Base-by-base conservation (phyloP, 2,113 vertebrate genomes). In the Eptatretus burgeri region DNA sequence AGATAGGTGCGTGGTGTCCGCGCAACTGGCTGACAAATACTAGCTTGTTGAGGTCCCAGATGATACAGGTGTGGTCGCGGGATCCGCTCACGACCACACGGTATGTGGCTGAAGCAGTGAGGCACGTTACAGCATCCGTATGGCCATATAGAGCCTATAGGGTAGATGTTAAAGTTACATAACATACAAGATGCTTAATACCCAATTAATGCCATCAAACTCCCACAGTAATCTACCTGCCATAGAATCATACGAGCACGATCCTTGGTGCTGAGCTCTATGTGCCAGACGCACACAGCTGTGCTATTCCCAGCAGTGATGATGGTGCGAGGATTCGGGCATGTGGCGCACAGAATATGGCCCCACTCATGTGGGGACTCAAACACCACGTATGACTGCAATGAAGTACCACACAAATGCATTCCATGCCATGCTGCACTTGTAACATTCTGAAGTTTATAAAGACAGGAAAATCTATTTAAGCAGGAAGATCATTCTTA, bases 21-120 rank as follows among this genome's bases (percentile, higher is more conserved):
- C 91, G 73, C 51, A 98, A 79, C 71, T 98, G 91, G 1, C 89
- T 98, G 41, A 98, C 76, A 65, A 98, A 98, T 1, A 84, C 83
- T 1, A 98, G 80, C 67, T 83, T 93, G 69, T 98, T 98, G 69
- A 98, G 76, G 68, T 98, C 91, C 91, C 91, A 98, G 68, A 98
- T 82, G 78, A 95, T 95, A 74, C 89, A 98, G 65, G 91, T 96
- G 49, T 85, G 81, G 68, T 98, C 91, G 5, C 88, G 77, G 1
- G 91, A 94, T 13, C 91, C 91, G 1, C 88, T 94, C 64, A 98
- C 85, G 0, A 98, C 78, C 1, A 98, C 95, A 74, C 93, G 91
- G 69, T 98, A 98, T 2, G 91, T 82, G 1, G 86, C 72, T 0
- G 89, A 96, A 0, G 86, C 85, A 0, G 84, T 94, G 60, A 93